phyloP scores from a whole-genome alignment of 2,888 invertebrate genomes.

The Idaea dimidiata region DNA sequence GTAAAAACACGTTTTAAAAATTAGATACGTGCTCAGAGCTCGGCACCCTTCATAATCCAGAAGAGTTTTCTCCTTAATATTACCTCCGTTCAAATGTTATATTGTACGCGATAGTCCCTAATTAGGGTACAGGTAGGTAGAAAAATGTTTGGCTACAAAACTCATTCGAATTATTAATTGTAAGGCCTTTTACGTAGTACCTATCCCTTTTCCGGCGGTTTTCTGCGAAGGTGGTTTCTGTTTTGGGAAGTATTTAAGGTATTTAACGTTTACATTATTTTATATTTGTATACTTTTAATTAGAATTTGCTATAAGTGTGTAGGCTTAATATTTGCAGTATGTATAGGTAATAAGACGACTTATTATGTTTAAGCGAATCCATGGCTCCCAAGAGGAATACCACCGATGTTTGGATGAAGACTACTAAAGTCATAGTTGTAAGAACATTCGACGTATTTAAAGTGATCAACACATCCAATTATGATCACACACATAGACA shows the following conservation, averaged over 20 bases:
- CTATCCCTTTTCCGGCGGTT: constrained; percentile 2
- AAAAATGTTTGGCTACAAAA: constrained; percentile 28
- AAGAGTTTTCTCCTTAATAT: constrained; percentile 70
- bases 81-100: constrained; percentile 65
- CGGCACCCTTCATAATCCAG: constrained; percentile 70
- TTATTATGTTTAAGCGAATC: no score
- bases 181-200: not conserved
- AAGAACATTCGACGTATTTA: no score
- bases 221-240: not conserved
- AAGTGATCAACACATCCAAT: no score
- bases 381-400: no score
- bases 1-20: constrained; percentile 70
- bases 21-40: constrained; percentile 56
- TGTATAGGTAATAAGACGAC: no score
- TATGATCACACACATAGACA: no score
- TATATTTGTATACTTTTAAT: not conserved
- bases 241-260: not conserved
- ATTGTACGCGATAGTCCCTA: constrained; percentile 53
- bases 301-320: not conserved
- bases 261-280: not conserved
- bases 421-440: no score
- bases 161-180: constrained; percentile 17
- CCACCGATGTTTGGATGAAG: no score
- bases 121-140: constrained; percentile 25
- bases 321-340: no score